Conservation (phyloP, 2,888 invertebrate genomes). For the Ectemnius cavifrons region DNA sequence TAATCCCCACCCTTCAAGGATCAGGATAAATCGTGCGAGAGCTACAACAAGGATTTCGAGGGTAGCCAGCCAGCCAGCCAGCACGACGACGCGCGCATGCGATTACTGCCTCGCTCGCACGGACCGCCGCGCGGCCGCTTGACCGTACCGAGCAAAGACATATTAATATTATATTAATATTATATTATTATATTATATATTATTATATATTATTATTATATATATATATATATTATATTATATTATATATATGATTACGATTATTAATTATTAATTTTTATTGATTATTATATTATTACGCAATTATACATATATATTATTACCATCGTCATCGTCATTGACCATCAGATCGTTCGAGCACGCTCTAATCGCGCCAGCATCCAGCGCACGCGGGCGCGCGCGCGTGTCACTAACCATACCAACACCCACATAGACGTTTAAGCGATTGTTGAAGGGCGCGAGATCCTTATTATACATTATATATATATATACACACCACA, state of each 20-base stretch:
- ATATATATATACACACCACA: slow-evolving; percentile 1
- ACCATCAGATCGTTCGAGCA: background rate
- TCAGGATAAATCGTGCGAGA: background rate
- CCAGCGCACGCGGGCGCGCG: no score
- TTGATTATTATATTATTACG: slow-evolving; percentile 59
- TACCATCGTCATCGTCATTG: slow-evolving; percentile 60
- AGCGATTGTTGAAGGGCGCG: slow-evolving; percentile 41
- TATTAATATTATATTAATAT: slow-evolving; percentile 55
- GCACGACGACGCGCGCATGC: background rate
- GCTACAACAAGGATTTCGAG: background rate
- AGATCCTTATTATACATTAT: slow-evolving; percentile 35
- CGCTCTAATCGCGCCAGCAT: no score
- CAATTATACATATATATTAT: slow-evolving; percentile 34
- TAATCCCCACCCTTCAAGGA: no score
- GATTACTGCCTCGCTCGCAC: slow-evolving; percentile 35
- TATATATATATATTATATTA: slow-evolving; percentile 50
- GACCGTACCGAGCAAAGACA: slow-evolving; percentile 70
- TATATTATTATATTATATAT: slow-evolving; percentile 55
- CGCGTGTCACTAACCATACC: slow-evolving; percentile 12
- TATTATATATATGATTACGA: slow-evolving; percentile 48
- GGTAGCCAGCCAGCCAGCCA: no score
- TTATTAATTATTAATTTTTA: slow-evolving; percentile 56
- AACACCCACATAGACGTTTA: slow-evolving; percentile 23
- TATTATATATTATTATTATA: slow-evolving; percentile 51
- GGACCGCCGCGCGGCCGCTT: slow-evolving; percentile 53